A percentile compares a stretch with the other conserved stretches of the same genome.
These are phyloP conservation scores for Danio tinwini DNA, from an alignment of 2,797 vertebrate genomes.

Conservation along the genomic window DNA sequence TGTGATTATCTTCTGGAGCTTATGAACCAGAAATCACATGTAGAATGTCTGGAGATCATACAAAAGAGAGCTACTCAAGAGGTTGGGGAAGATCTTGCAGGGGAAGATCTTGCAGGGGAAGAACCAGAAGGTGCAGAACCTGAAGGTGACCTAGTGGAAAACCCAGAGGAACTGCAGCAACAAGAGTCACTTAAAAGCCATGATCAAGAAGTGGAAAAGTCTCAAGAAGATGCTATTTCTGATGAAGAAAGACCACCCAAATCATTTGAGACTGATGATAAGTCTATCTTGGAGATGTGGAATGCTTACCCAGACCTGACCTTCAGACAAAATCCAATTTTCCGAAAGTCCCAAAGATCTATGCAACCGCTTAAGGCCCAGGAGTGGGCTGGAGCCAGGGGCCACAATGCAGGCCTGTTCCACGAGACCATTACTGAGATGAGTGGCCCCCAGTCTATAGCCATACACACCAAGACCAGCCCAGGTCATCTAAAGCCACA, in stretches of 20 bases:
- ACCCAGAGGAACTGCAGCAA: constrained; percentile 43
- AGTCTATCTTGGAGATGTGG: constrained; percentile 75
- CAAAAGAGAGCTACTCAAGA: constrained; percentile 56
- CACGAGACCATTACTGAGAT: constrained; percentile 40
- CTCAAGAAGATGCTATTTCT: neutral
- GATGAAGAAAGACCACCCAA: neutral
- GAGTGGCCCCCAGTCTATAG: constrained; percentile 67
- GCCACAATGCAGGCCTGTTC: neutral
- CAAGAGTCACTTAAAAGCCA: constrained; percentile 13
- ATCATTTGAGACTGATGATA: constrained; percentile 58
- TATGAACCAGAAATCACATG: constrained; percentile 65
- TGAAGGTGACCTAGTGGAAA: constrained; percentile 37
- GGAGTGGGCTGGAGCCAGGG: constrained; percentile 51
- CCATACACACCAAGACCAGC: constrained; percentile 63
- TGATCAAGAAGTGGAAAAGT: constrained; percentile 34
- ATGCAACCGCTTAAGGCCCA: constrained; percentile 29
- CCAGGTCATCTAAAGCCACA: constrained; percentile 41
- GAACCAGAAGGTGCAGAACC: constrained; percentile 47
- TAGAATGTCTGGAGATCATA: constrained; percentile 62
- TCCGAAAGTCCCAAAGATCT: constrained; percentile 61
- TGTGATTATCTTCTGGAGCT: constrained; percentile 76
- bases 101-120: constrained; percentile 10
- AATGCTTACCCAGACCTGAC: constrained; percentile 81
- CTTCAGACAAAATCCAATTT: constrained; percentile 74
- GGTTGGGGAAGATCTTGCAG: no score